Base-by-base conservation (phyloP, 2,888 invertebrate genomes). In the Apoda limacodes region DNA sequence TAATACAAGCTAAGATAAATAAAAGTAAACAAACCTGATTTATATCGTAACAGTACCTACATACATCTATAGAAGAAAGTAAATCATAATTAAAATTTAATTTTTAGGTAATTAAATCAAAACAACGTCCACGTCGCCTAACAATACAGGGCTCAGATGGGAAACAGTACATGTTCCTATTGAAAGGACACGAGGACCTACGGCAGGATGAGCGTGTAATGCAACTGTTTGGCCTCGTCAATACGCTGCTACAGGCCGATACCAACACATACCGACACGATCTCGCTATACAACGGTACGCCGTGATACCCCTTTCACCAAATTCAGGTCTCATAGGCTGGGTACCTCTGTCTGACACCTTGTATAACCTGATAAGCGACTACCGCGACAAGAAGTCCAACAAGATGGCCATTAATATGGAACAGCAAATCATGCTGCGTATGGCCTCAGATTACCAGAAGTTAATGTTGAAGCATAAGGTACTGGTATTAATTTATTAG, bases 401-500 rank as follows among this genome's bases (percentile, higher is more conserved):
- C 34, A 76, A 98, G 91, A 75, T 96, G 95, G 58, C 82, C 4
- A 75, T 98, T 5, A 98, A 98, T 57, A 96, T 96, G 25, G 98
- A 99, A 60, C 98, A 98, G 60, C 87, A 97, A 52, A 95, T 98
- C 36, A 99, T 99, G 98, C 81, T 96, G 37, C 72, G 93, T 68
- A 95, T 98, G 93, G 95, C 97, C 0, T 94, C 95, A 0, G 98
- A 98, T 62, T 98, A 98, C 55, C 98, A 98, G 65, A 97, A 97
- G 61, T 80, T 99, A 36, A 93, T 95, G 46, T 80, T 98, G 32
- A 96, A 97, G 90, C 98, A 99, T 69, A 99, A 99, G 78, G 93
- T 91, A 14, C n/a, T n/a, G n/a, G n/a, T n/a, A n/a, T n/a, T n/a
- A n/a, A n/a, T n/a, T n/a, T n/a, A n/a, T n/a, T n/a, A n/a, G n/a